Conservation (phyloP, 2,888 invertebrate species). For the Euzophera pinguis region DNA sequence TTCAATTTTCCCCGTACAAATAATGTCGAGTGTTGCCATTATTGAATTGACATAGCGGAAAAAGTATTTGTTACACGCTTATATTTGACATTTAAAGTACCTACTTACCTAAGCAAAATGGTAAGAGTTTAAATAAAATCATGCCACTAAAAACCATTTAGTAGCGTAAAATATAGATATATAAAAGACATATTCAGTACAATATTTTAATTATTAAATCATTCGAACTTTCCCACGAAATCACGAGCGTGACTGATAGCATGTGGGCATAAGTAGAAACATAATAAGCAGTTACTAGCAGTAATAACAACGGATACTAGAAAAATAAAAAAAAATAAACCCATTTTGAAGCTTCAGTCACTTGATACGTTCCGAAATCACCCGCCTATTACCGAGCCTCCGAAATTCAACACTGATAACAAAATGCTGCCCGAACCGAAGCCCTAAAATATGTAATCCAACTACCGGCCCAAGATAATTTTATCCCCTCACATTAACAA, state of each 20-base stretch:
- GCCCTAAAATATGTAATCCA: conserved; percentile 27
- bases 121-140: too few relatives aligned
- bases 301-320: not conserved
- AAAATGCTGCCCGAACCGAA: conserved; percentile 23
- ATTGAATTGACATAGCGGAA: too few relatives aligned
- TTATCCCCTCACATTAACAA: conserved; percentile 9
- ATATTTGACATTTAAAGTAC: too few relatives aligned
- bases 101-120: too few relatives aligned
- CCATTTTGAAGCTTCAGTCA: conserved; percentile 12
- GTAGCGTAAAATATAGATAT: too few relatives aligned
- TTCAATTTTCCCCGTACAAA: too few relatives aligned
- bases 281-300: conserved; percentile 3
- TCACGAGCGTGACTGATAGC: conserved; percentile 6
- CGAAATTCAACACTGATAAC: conserved; percentile 25
- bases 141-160: too few relatives aligned
- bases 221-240: conserved; percentile 7
- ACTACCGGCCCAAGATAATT: conserved; percentile 13
- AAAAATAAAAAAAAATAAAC: conserved; percentile 4
- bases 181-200: not conserved
- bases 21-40: too few relatives aligned
- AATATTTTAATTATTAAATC: conserved; percentile 2
- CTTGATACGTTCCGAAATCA: conserved; percentile 21
- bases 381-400: conserved; percentile 17
- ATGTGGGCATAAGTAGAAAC: conserved; percentile 6
- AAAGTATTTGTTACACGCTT: too few relatives aligned